Conservation (phyloP, 2,113 vertebrate species). For the Tenrec ecaudatus region DNA sequence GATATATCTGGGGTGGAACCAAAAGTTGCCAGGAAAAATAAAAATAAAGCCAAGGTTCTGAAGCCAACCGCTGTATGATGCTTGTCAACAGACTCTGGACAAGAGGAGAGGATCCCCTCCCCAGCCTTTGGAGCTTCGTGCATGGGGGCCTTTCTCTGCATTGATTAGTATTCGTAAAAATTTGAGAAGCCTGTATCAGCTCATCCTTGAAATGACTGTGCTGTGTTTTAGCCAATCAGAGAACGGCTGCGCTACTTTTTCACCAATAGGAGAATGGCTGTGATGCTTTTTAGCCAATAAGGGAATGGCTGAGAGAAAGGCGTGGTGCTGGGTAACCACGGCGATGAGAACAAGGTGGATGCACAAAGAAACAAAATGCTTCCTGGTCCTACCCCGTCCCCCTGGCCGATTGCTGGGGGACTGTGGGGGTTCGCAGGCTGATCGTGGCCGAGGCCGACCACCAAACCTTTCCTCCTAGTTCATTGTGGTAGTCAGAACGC, state of each 20-base stretch:
- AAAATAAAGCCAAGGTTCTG: background rate
- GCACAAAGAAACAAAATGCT: background rate
- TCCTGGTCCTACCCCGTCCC: background rate
- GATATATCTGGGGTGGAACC: background rate
- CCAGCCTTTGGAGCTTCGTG: background rate
- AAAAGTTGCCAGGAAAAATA: constrained; percentile 3
- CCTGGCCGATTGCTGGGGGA: too few relatives aligned
- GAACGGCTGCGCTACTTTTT: too few relatives aligned
- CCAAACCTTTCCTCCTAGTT: background rate
- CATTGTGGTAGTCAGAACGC: too few relatives aligned
- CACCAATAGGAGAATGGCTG: too few relatives aligned
- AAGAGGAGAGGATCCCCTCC: rapidly evolving
- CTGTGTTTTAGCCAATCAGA: too few relatives aligned
- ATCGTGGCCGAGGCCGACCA: background rate
- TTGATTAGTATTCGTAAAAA: background rate
- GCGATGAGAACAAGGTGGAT: background rate
- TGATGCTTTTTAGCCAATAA: too few relatives aligned
- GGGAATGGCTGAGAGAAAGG: background rate
- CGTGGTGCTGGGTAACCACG: background rate
- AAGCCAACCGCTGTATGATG: background rate
- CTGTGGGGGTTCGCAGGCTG: too few relatives aligned
- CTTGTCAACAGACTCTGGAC: background rate
- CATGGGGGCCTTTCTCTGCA: background rate
- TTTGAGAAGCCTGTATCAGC: background rate
- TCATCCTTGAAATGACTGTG: background rate